Conservation (phyloP, 1,140 invertebrate genomes). For the Drosophila ogumai region DNA sequence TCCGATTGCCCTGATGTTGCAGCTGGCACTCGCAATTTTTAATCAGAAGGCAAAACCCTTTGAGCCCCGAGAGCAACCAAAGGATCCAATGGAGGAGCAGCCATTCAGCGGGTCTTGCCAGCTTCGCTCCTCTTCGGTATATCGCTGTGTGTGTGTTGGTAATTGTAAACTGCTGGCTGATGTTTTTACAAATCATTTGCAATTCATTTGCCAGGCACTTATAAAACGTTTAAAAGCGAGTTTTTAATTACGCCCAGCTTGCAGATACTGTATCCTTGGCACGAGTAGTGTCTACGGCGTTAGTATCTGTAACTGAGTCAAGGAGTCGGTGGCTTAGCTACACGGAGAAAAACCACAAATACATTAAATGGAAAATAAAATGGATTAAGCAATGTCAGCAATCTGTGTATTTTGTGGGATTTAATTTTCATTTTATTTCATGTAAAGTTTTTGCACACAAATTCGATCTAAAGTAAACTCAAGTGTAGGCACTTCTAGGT, state of each 20-base stretch:
- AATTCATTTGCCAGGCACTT: constrained; percentile 71
- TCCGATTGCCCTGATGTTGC: constrained; percentile 21
- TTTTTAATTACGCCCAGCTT: constrained; percentile 65
- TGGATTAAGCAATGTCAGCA: no score
- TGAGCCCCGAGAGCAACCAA: constrained; percentile 50
- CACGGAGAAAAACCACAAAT: background rate
- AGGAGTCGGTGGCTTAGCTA: constrained; percentile 36
- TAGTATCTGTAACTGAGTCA: constrained; percentile 31
- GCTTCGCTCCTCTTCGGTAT: background rate
- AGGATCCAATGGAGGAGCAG: constrained; percentile 51
- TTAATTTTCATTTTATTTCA: background rate
- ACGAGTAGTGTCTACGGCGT: constrained; percentile 7
- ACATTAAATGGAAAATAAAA: background rate
- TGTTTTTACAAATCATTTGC: constrained; percentile 78
- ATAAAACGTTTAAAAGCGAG: constrained; percentile 72
- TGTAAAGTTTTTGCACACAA: background rate
- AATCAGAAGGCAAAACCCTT: constrained; percentile 72
- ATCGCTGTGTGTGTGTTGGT: constrained; percentile 12
- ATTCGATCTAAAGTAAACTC: background rate
- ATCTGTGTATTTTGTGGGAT: no score
- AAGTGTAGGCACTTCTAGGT: constrained; percentile 8
- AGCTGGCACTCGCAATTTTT: constrained; percentile 64
- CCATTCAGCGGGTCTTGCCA: constrained; percentile 28
- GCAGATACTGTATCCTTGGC: constrained; percentile 25
- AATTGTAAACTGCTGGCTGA: constrained; percentile 52